phyloP scores from a whole-genome alignment of 1,140 invertebrate genomes.

The Drosophila kanapiae region DNA sequence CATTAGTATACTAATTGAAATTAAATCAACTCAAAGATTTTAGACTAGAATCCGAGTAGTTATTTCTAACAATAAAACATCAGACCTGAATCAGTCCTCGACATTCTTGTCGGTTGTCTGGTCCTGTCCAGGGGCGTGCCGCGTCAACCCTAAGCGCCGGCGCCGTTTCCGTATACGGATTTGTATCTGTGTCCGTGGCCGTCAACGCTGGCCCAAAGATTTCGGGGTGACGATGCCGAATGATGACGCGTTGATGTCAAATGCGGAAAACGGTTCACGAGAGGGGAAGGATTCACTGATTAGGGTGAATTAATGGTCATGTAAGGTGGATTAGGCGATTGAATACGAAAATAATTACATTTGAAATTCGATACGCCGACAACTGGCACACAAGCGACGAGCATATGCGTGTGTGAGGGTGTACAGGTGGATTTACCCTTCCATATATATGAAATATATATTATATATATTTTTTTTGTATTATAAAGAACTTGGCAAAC shows the following conservation, averaged over 20 bases:
- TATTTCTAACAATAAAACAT: not conserved
- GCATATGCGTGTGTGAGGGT: constrained; percentile 25
- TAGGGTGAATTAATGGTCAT: constrained; percentile 85
- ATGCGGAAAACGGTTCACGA: constrained; percentile 46
- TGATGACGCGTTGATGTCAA: constrained; percentile 69
- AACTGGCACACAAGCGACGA: constrained; percentile 52
- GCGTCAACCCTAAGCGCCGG: constrained; percentile 56
- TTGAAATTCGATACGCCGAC: constrained; percentile 84
- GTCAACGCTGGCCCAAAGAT: constrained; percentile 36
- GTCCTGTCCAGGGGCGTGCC: constrained; percentile 56
- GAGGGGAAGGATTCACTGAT: constrained; percentile 69
- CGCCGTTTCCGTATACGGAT: constrained; percentile 45
- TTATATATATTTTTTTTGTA: constrained; percentile 9
- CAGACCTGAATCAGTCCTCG: not conserved
- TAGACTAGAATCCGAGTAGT: not conserved
- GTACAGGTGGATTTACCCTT: constrained; percentile 46
- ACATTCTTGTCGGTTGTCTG: constrained; percentile 50
- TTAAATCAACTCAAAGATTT: too few relatives aligned
- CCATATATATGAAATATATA: not conserved
- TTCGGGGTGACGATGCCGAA: constrained; percentile 51
- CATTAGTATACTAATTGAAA: too few relatives aligned
- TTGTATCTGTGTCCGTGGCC: constrained; percentile 48
- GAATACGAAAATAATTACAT: constrained; percentile 85
- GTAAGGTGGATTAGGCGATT: constrained; percentile 85
- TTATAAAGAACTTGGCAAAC: constrained; percentile 62